Base-by-base conservation (phyloP, 23 tunicate genomes). In the Halocynthia aurantium region DNA sequence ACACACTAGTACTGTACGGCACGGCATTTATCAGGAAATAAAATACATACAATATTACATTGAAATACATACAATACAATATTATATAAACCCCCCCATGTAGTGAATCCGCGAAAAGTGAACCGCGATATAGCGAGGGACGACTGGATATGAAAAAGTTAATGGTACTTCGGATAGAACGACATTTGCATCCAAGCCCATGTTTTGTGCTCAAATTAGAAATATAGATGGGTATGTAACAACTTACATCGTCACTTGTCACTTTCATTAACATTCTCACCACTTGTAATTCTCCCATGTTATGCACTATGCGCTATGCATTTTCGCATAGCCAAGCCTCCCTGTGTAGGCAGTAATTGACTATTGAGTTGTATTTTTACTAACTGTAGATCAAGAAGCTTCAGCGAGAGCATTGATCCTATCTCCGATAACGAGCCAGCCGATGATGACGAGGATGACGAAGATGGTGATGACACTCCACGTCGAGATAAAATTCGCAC, bases 371-470 rank as follows among this genome's bases (percentile, higher is more conserved):
- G 20, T 67, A 15, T 22, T 15, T 18, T n/a, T 17, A 5, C 20
- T 67, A 11, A 67, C 15, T 74, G 8, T 44, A 74, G 78, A 54
- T 53, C 15, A 7, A 19, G 62, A 20, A 74, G 44, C 56, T 6
- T 74, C n/a, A 74, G 78, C 63, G 78, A 74, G 62, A 74, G 63
- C 57, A 64, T 74, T 8, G 78, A 74, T 54, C 64, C 78, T 54
- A 54, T 74, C 56, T 74, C 78, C 63, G 78, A 74, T n/a, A 74
- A 53, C 13, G 31, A 22, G 5, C 31, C 62, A 22, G 78, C 55
- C 61, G 78, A 74, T 20, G 78, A 74, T 54, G 56, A 74, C 22
- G 78, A 54, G 6, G 76, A 56, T 12, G 13, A n/a, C 64, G 21
- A 54, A 74, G 17, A 22, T 22, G 21, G 10, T 8, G 17, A 52